These are phyloP conservation scores for Acanthoscelides obtectus DNA, from an alignment of 2,888 invertebrate species.

Conservation along the genomic window DNA sequence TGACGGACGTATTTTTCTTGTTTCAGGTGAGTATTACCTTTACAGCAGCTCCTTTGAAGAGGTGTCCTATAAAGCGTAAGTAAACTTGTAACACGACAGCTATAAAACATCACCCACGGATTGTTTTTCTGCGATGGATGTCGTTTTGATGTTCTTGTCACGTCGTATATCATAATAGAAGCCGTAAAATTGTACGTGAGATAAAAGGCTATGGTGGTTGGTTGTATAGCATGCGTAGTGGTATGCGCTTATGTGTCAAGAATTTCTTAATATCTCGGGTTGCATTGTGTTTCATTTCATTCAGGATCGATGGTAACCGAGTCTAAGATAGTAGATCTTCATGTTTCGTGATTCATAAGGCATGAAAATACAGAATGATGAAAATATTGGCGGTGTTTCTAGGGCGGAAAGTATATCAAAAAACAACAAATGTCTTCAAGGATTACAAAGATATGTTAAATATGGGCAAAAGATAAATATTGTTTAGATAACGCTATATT, in stretches of 20 bases:
- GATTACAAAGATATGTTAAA: too few species aligned
- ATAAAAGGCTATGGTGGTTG: neutral
- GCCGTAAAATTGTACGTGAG: neutral
- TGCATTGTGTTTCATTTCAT: neutral
- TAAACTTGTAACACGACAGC: neutral
- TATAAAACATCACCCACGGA: neutral
- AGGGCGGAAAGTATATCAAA: too few species aligned
- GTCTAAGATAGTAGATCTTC: too few species aligned
- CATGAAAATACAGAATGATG: too few species aligned
- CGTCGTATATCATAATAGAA: neutral
- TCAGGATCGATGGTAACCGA: neutral
- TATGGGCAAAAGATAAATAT: too few species aligned
- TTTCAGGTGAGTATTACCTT: neutral
- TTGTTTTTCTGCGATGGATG: neutral
- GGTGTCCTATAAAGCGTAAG: neutral
- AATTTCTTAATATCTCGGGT: neutral
- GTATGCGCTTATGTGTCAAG: neutral
- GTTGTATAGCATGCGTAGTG: neutral
- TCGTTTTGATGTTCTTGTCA: neutral
- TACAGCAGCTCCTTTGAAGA: neutral
- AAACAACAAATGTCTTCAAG: too few species aligned
- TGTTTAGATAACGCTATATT: too few species aligned
- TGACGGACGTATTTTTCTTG: neutral
- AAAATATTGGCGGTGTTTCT: too few species aligned
- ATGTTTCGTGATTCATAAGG: too few species aligned